These are phyloP conservation scores for Scomber colias DNA, from an alignment of 2,113 vertebrate genomes.

Conservation along the genomic window DNA sequence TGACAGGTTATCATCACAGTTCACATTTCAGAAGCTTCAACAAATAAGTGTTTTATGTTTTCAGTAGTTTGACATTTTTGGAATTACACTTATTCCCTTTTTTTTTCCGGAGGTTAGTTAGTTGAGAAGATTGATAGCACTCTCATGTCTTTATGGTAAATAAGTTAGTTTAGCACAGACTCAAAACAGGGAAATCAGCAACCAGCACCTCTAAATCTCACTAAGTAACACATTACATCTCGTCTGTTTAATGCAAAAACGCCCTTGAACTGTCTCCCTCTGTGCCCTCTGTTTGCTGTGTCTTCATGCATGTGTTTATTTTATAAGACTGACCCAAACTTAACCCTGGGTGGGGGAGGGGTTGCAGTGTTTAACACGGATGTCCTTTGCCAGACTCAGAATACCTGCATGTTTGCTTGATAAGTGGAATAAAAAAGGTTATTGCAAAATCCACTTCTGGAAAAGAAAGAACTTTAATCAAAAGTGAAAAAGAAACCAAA, in stretches of 20 bases:
- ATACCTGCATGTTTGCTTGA: constrained; percentile 37
- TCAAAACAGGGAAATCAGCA: no score
- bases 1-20: no score
- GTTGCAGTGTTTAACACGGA: not conserved
- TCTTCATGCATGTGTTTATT: constrained; percentile 44
- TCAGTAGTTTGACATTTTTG: no score
- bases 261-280: constrained; percentile 4
- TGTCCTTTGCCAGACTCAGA: not conserved
- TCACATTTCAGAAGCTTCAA: no score
- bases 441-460: constrained; percentile 5
- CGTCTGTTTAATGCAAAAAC: not conserved
- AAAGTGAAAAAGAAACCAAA: constrained; percentile 3
- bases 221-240: no score
- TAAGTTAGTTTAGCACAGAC: no score
- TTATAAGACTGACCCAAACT: constrained; percentile 51
- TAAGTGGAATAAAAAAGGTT: constrained; percentile 1
- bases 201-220: no score
- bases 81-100: no score
- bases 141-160: no score
- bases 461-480: not conserved
- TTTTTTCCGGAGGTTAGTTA: no score
- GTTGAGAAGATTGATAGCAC: no score
- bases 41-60: no score
- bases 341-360: not conserved
- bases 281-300: not conserved